These are phyloP conservation scores for Picus viridis DNA, from an alignment of 2,797 vertebrate genomes.

Conservation along the genomic window DNA sequence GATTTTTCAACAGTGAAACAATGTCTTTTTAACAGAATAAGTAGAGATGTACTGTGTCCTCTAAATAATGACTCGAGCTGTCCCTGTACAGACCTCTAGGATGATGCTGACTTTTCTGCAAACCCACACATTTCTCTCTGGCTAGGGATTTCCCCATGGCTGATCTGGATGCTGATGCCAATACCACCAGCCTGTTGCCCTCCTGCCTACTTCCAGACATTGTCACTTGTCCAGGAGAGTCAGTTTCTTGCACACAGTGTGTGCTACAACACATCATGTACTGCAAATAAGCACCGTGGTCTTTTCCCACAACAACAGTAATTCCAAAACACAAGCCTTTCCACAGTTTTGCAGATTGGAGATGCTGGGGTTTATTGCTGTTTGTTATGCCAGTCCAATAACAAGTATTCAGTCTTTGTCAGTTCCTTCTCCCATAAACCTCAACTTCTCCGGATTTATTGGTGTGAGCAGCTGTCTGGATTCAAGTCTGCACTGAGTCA, in stretches of 20 bases:
- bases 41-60: neutral
- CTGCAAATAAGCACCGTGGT: accelerated
- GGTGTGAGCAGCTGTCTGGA: accelerated
- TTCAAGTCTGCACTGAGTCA: accelerated
- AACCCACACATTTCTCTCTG: neutral
- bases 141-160: neutral
- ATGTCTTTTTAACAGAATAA: neutral
- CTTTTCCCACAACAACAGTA: neutral
- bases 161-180: accelerated
- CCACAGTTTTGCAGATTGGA: neutral
- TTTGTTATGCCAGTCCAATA: neutral
- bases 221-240: neutral
- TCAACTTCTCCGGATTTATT: accelerated
- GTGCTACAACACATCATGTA: accelerated
- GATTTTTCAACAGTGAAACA: neutral
- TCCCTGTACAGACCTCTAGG: neutral
- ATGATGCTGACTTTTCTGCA: neutral
- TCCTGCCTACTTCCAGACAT: neutral
- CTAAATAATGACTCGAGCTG: slow-evolving; percentile 1
- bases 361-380: accelerated
- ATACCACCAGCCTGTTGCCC: accelerated
- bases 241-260: accelerated
- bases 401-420: neutral
- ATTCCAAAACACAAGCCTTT: neutral
- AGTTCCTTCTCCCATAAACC: neutral